A percentile compares a stretch with the other conserved stretches of the same genome.
Evolutionary conservation across 92 coral and sea anemone genomes (phyloP).

Genomic region (Porites cylindrica): DNA sequence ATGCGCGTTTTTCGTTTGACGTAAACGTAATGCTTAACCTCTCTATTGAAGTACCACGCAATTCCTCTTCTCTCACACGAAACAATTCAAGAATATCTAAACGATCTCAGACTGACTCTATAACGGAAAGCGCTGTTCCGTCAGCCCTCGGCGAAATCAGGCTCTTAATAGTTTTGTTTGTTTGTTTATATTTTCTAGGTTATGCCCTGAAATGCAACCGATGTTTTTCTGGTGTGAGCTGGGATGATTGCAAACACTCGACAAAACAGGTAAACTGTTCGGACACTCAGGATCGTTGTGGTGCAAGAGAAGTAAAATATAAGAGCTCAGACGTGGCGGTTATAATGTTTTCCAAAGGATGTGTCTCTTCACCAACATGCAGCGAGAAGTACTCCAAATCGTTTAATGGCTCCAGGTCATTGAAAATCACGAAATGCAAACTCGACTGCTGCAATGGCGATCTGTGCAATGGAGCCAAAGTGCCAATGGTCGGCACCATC

Average conservation of each 20-base stretch:
- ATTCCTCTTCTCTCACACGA: too few relatives aligned
- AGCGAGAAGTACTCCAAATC: slow-evolving; percentile 9
- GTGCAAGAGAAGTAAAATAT: too few relatives aligned
- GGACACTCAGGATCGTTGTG: slow-evolving; percentile 9
- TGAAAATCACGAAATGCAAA: slow-evolving; percentile 18
- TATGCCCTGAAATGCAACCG: slow-evolving; percentile 5
- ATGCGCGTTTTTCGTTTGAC: too few relatives aligned
- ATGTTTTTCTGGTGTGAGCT: background rate
- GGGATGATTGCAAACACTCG: background rate
- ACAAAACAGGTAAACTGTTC: background rate
- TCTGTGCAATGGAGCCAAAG: slow-evolving; percentile 46
- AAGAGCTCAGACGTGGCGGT: background rate
- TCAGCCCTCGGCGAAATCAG: too few relatives aligned
- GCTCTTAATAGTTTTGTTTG: too few relatives aligned
- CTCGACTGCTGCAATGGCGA: slow-evolving; percentile 56
- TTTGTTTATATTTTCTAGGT: background rate
- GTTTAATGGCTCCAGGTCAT: background rate
- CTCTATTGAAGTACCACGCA: too few relatives aligned
- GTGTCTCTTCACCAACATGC: background rate
- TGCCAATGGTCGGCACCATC: slow-evolving; percentile 57
- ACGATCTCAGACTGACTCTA: too few relatives aligned
- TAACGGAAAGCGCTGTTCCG: too few relatives aligned
- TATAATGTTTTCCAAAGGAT: too few relatives aligned
- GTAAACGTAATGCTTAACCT: too few relatives aligned
- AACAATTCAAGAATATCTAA: too few relatives aligned